Evolutionary conservation across 2,888 invertebrate species (phyloP).

Genomic region (Entomobrya multifasciata): DNA sequence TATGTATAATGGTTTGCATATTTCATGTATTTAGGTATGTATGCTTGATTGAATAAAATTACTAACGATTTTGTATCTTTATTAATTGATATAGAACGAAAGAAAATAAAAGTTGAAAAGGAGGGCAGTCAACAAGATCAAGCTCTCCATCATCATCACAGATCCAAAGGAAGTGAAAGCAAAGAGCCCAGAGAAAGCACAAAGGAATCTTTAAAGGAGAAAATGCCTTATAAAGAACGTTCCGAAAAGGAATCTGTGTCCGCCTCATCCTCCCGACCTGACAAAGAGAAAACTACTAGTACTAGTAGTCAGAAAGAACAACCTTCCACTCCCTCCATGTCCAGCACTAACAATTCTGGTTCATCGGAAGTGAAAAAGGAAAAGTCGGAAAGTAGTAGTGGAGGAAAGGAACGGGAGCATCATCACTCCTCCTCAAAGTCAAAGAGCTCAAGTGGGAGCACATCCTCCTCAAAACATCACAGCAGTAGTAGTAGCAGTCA

Average conservation of each 20-base stretch:
- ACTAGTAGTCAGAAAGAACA: slow-evolving; percentile 42
- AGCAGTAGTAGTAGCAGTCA: slow-evolving; percentile 75
- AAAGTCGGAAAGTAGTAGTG: slow-evolving; percentile 52
- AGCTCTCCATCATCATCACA: slow-evolving; percentile 66
- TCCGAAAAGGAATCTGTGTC: slow-evolving; percentile 47
- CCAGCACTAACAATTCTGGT: slow-evolving; percentile 44
- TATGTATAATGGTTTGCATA: not conserved
- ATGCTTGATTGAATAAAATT: not conserved
- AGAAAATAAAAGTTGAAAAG: slow-evolving; percentile 78
- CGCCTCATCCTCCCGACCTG: not conserved
- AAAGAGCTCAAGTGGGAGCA: slow-evolving; percentile 69
- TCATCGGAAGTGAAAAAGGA: slow-evolving; percentile 67
- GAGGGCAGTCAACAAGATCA: slow-evolving; percentile 48
- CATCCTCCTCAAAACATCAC: slow-evolving; percentile 66
- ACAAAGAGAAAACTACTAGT: slow-evolving; percentile 10
- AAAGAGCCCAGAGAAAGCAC: slow-evolving; percentile 45
- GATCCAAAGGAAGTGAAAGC: slow-evolving; percentile 68
- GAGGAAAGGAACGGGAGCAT: slow-evolving; percentile 76
- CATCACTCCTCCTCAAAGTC: slow-evolving; percentile 76
- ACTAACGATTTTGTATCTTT: not conserved
- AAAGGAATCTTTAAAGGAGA: slow-evolving; percentile 59
- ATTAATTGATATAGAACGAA: slow-evolving; percentile 62
- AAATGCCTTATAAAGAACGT: slow-evolving; percentile 60
- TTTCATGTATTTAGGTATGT: too few relatives aligned
- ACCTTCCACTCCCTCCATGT: not conserved